A percentile compares a stretch with the other conserved stretches of the same genome.
Conservation (phyloP, 2,797 vertebrate species). For the Nyctalus aviator region DNA sequence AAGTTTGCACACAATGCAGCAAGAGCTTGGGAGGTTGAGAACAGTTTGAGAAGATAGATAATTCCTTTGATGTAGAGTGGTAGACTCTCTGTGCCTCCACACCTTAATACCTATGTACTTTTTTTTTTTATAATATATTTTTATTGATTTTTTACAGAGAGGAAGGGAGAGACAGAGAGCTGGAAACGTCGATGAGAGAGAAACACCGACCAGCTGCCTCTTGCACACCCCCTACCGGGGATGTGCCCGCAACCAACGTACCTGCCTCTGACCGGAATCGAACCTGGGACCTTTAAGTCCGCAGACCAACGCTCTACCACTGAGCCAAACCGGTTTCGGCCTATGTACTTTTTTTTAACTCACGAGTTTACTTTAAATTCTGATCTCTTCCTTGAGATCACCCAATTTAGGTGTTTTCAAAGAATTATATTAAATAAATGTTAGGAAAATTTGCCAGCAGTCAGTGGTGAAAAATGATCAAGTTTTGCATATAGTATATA, state of each 20-base stretch:
- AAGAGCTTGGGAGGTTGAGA: not conserved
- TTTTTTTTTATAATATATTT: too few species aligned
- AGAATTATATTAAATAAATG: conserved; percentile 5
- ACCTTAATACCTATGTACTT: not conserved
- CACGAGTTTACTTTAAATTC: conserved; percentile 9
- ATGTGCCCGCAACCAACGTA: too few species aligned
- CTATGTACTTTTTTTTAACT: not conserved
- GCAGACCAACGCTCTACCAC: too few species aligned
- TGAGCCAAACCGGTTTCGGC: too few species aligned
- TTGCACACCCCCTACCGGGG: too few species aligned
- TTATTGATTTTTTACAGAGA: too few species aligned
- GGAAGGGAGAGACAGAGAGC: too few species aligned
- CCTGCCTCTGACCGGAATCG: too few species aligned
- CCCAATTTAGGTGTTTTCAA: conserved; percentile 27
- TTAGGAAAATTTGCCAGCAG: conserved; percentile 24
- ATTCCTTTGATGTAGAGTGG: not conserved
- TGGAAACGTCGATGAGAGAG: too few species aligned
- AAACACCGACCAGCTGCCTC: too few species aligned
- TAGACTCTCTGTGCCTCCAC: not conserved
- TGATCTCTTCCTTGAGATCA: not conserved
- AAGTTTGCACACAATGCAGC: not conserved
- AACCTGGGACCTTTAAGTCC: too few species aligned
- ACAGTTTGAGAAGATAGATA: not conserved
- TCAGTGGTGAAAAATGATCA: not conserved
- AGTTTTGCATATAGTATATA: not conserved